Conservation (phyloP, 2,888 invertebrate genomes). For the Hartigia nigra region DNA sequence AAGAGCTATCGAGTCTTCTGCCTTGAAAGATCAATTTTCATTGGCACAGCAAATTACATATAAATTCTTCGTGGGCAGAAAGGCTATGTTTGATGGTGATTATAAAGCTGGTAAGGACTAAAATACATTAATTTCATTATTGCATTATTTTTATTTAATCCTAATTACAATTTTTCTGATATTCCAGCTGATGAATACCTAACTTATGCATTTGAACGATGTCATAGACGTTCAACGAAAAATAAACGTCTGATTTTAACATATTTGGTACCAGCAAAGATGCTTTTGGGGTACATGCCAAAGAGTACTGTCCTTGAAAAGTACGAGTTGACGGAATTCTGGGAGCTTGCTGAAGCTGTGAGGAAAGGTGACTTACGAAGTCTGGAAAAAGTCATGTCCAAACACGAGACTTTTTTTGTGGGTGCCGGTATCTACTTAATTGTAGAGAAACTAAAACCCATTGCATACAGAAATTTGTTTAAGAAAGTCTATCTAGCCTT, state of each 20-base stretch:
- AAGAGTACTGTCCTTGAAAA: constrained; percentile 82
- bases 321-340: constrained; percentile 91
- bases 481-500: constrained; percentile 86
- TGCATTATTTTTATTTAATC: neutral
- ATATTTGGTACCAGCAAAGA: constrained; percentile 96
- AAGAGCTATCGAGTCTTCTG: constrained; percentile 93
- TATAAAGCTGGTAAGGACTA: constrained; percentile 76
- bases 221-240: constrained; percentile 81
- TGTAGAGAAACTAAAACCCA: constrained; percentile 94
- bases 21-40: constrained; percentile 89
- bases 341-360: constrained; percentile 88
- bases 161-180: constrained; percentile 23
- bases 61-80: constrained; percentile 95
- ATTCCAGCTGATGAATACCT: constrained; percentile 87
- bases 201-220: constrained; percentile 92
- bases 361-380: constrained; percentile 88
- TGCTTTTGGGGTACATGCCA: constrained; percentile 97
- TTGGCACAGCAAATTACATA: constrained; percentile 96
- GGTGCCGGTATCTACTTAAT: constrained; percentile 97
- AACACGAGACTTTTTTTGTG: constrained; percentile 93
- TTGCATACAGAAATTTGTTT: constrained; percentile 95
- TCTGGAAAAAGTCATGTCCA: constrained; percentile 85
- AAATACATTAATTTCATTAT: neutral
- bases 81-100: constrained; percentile 99
- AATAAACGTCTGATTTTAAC: constrained; percentile 95